Evolutionary conservation across 1,140 invertebrate species (phyloP).

Genomic region (Cataglyphis hispanica): DNA sequence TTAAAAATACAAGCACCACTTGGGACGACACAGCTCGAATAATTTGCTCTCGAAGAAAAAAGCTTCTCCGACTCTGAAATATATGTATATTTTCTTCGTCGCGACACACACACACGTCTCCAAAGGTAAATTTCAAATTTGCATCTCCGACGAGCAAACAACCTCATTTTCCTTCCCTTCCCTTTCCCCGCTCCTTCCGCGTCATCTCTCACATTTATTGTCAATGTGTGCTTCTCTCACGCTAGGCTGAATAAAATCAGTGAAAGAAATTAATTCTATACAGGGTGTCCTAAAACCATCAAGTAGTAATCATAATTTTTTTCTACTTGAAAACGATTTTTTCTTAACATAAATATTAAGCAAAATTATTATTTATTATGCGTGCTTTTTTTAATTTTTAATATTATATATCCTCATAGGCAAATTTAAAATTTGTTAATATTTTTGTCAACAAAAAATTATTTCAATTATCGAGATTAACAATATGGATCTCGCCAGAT

Average conservation of each 20-base stretch:
- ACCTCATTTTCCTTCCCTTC: background rate
- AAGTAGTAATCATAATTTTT: background rate
- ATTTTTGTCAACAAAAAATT: background rate
- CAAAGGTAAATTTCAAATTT: slow-evolving; percentile 38
- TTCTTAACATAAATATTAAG: background rate
- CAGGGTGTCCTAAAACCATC: background rate
- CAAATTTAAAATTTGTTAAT: no score
- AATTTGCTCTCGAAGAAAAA: slow-evolving; percentile 33
- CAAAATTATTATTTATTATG: background rate
- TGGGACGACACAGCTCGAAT: background rate
- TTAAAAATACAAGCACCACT: background rate
- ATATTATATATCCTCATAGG: no score
- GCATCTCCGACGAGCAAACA: background rate
- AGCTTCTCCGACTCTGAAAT: background rate
- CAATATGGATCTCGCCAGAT: no score
- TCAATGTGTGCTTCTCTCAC: background rate
- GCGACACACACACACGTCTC: background rate
- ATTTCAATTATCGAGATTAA: background rate
- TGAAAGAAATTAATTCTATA: background rate
- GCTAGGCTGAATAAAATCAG: background rate
- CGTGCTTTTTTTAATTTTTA: background rate
- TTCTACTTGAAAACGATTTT: background rate
- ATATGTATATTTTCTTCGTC: background rate
- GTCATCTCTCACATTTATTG: background rate
- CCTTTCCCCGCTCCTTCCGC: no score